Evolutionary conservation across 2,888 invertebrate species (phyloP).

Genomic region (Amblyjoppa fuscipennis): DNA sequence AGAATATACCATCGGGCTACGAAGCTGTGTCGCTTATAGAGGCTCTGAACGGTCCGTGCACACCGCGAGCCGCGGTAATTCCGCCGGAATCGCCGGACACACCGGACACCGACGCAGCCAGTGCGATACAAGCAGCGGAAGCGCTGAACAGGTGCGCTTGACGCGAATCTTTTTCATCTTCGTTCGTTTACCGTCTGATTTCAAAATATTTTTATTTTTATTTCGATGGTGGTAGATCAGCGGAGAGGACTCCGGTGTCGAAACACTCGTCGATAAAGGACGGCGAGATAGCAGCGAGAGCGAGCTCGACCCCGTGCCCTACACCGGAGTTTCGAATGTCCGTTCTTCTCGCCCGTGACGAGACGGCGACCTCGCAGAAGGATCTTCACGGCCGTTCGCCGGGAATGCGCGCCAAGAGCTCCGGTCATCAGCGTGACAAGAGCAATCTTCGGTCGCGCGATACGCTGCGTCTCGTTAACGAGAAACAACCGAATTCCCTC

Average conservation of each 20-base stretch:
- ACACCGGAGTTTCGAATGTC: constrained; percentile 90
- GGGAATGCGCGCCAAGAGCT: constrained; percentile 78
- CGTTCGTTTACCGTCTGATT: not conserved
- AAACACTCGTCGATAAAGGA: constrained; percentile 81
- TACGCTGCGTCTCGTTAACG: constrained; percentile 88
- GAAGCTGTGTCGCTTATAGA: constrained; percentile 97
- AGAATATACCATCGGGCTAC: constrained; percentile 96
- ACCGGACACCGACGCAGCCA: constrained; percentile 89
- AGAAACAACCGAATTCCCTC: constrained; percentile 84
- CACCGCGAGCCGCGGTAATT: constrained; percentile 85
- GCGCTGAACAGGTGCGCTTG: constrained; percentile 87
- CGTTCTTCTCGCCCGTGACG: constrained; percentile 89
- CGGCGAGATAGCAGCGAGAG: constrained; percentile 73
- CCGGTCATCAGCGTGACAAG: constrained; percentile 82
- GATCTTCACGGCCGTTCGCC: constrained; percentile 82
- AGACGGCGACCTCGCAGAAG: constrained; percentile 84
- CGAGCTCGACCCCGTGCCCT: constrained; percentile 81
- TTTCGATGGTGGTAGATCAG: constrained; percentile 74
- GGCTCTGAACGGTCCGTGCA: constrained; percentile 96
- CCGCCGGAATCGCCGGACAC: constrained; percentile 86
- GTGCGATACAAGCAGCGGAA: constrained; percentile 89
- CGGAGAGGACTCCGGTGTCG: constrained; percentile 81
- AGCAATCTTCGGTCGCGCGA: constrained; percentile 84
- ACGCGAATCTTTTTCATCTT: not conserved
- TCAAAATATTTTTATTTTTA: not conserved